Base-by-base conservation (phyloP, 1,140 invertebrate genomes). In the Aricia agestis region DNA sequence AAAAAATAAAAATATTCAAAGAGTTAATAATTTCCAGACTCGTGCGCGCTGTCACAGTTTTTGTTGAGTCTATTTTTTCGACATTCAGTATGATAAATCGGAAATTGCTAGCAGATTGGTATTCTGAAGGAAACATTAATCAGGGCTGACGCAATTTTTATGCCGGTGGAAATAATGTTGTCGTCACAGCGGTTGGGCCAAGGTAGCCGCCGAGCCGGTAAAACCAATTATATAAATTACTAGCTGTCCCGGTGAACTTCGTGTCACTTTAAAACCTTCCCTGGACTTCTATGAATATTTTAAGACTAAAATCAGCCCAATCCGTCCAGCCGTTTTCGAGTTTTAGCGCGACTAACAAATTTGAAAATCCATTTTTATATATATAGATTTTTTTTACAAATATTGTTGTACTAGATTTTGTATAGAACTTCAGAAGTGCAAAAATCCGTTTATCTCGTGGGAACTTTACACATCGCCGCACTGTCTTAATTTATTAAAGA, bases 51-150 rank as follows among this genome's bases (percentile, higher is more conserved):
- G 45, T 52, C 45, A 52, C 45, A 13, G 45, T 15, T 52, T 52
- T 52, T 52, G 11, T 4, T 52, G 7, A 52, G 0, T 52, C 11
- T 52, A 13, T 52, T 15, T 52, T 52, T 52, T 25, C 25, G 25
- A 25, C 45, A 52, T 13, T 52, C 9, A 4, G 11, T 52, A 52
- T 52, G 45, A 52, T 52, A 52, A 45, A 52, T 52, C 45, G 45
- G 45, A 52, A 52, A 52, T 52, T 15, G 45, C 36, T 36, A 36
- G 36, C 13, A 52, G 45, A 52, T 52, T 52, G 45, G 45, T 52
- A 52, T 52, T 52, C 45, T 15, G 45, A 52, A 52, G 45, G 45
- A 52, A 52, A 52, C 45, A 52, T 52, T 52, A 52, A 52, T 52
- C 45, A 52, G 36, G 9, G 45, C 11, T 52, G 45, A 52, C 45